These are phyloP conservation scores for Lobophora halterata DNA, from an alignment of 2,888 invertebrate species.

Conservation along the genomic window DNA sequence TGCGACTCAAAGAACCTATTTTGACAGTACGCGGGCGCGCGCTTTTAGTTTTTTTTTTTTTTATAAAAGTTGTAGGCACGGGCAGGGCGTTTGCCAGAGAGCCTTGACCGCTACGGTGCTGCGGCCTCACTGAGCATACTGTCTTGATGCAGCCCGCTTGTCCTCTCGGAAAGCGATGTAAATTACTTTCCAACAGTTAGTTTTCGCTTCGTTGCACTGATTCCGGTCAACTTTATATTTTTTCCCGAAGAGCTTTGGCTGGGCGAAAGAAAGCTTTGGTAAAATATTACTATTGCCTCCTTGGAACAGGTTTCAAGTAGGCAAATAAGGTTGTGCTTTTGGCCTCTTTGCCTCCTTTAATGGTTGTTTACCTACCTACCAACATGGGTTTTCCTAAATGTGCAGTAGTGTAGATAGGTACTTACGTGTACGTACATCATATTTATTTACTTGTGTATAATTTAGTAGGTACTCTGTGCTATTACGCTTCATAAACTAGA, in stretches of 20 bases:
- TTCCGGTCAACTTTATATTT: conserved; percentile 56
- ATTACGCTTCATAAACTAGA: too few relatives aligned
- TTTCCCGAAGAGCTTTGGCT: conserved; percentile 39
- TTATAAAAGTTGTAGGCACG: conserved; percentile 42
- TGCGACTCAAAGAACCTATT: conserved; percentile 37
- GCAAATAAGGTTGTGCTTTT: conserved; percentile 20
- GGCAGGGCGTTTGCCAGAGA: conserved; percentile 52
- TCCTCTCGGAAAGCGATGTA: conserved; percentile 58
- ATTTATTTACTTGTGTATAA: too few relatives aligned
- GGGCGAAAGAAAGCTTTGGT: conserved; percentile 51
- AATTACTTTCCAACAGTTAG: conserved; percentile 77
- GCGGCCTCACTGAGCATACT: conserved; percentile 64
- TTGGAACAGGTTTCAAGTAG: conserved; percentile 19
- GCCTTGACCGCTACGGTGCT: conserved; percentile 76
- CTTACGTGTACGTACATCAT: too few relatives aligned
- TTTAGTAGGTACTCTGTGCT: too few relatives aligned
- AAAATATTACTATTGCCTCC: conserved; percentile 28
- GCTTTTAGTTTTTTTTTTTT: conserved; percentile 59
- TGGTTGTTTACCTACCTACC: conserved; percentile 1
- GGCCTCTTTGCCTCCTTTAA: conserved; percentile 16
- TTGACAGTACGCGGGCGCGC: conserved; percentile 69
- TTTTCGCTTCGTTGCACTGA: conserved; percentile 75
- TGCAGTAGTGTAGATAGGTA: too few relatives aligned
- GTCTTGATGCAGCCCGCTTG: conserved; percentile 52
- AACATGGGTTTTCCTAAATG: too few relatives aligned